These are phyloP conservation scores for Apis dorsata DNA, from an alignment of 1,140 invertebrate genomes.

Conservation along the genomic window DNA sequence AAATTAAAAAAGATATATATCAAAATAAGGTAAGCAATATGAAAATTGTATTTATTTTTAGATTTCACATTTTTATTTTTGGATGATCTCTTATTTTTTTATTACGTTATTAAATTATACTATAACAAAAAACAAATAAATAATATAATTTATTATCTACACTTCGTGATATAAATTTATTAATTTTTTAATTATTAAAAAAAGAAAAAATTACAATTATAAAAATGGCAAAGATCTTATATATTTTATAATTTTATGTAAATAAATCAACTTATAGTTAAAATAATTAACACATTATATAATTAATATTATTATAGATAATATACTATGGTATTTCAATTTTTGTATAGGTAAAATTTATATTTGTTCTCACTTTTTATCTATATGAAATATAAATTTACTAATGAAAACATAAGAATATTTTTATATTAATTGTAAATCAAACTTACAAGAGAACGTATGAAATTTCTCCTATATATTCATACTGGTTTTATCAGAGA, in stretches of 20 bases:
- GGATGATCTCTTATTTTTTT: background rate
- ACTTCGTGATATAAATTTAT: background rate
- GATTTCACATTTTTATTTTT: background rate
- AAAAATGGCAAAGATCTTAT: too few relatives aligned
- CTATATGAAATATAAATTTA: background rate
- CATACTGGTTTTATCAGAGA: slow-evolving; percentile 21
- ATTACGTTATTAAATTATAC: too few relatives aligned
- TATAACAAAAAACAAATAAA: background rate
- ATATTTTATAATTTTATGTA: too few relatives aligned
- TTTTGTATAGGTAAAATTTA: background rate
- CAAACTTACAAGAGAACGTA: background rate
- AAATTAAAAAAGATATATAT: background rate
- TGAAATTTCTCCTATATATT: slow-evolving; percentile 24
- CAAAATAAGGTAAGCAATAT: background rate
- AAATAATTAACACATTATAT: background rate
- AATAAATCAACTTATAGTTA: background rate
- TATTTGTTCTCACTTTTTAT: background rate
- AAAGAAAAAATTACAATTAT: too few relatives aligned
- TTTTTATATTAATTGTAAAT: background rate
- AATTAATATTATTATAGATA: too few relatives aligned
- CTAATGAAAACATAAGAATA: background rate
- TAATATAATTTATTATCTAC: background rate
- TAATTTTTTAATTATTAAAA: too few relatives aligned
- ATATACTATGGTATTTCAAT: background rate
- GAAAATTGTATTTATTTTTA: background rate